Percentiles rank a stretch among this genome's conserved stretches.
These are phyloP conservation scores for Oikopleura albicans DNA, from an alignment of 23 tunicate species.

Conservation along the genomic window DNA sequence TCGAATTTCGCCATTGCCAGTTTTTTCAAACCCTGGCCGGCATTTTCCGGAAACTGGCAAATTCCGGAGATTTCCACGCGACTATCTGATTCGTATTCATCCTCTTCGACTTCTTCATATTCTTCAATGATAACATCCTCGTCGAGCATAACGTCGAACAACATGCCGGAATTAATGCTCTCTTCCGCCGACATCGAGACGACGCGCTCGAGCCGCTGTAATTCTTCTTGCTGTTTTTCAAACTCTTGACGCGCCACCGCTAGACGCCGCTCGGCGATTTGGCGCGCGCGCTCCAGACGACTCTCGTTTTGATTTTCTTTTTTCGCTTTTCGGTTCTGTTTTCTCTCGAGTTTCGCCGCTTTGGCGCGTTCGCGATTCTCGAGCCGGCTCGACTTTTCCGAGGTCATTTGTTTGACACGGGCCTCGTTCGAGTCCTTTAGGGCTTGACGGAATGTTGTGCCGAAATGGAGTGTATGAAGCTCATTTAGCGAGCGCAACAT, in stretches of 20 bases:
- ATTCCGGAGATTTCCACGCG: neutral
- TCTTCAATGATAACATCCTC: neutral
- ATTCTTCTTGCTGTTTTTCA: neutral
- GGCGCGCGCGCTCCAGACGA: no score
- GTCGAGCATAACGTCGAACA: neutral
- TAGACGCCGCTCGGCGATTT: neutral
- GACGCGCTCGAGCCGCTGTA: neutral
- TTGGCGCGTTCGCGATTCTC: no score
- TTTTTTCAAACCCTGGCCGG: no score
- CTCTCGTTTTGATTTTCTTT: no score
- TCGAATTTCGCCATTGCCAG: neutral
- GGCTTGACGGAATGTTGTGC: neutral
- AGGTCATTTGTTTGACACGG: no score
- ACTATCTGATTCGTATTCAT: neutral
- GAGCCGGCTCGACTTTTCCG: no score
- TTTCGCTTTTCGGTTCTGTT: no score
- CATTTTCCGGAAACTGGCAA: no score
- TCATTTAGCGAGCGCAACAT: neutral
- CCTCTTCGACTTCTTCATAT: neutral
- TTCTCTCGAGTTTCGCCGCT: no score
- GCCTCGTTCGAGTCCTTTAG: neutral
- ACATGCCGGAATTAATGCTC: neutral
- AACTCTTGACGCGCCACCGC: neutral
- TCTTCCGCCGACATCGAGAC: neutral
- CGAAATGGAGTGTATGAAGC: neutral